A percentile compares a stretch with the other conserved stretches of the same genome.
Conservation (phyloP, 2,797 vertebrate genomes). For the Pelodytes ibericus region DNA sequence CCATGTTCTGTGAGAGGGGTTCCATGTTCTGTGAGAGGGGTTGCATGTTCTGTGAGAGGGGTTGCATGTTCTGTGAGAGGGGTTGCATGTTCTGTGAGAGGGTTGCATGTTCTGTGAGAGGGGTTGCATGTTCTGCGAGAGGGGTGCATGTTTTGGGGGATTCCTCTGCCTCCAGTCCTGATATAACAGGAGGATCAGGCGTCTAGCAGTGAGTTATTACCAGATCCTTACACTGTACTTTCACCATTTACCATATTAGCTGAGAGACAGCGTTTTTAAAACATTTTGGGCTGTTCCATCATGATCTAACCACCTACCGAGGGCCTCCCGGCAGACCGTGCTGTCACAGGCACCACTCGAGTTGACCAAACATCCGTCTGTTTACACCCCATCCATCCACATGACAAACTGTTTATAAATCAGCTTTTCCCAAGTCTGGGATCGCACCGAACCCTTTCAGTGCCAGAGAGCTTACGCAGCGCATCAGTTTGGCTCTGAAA, state of each 20-base stretch:
- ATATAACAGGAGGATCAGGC: not conserved
- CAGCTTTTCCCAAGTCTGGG: not conserved
- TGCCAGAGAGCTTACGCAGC: not conserved
- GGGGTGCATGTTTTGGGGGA: slow-evolving; percentile 10
- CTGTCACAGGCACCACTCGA: not conserved
- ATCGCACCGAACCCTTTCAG: not conserved
- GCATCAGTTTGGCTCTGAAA: not conserved
- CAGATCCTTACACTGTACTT: not conserved
- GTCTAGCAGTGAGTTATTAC: not conserved
- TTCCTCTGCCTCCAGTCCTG: not conserved
- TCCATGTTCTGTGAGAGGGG: too few species aligned
- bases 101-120: too few species aligned
- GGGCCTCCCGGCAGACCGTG: not conserved
- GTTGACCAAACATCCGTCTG: not conserved
- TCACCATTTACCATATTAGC: slow-evolving; percentile 42
- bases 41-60: too few species aligned
- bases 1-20: too few species aligned
- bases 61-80: too few species aligned
- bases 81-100: too few species aligned
- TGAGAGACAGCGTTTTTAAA: not conserved
- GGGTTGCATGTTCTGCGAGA: too few species aligned
- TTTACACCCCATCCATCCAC: slow-evolving; percentile 26
- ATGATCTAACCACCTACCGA: not conserved
- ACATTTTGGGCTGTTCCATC: not conserved
- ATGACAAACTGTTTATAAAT: not conserved